These are phyloP conservation scores for human (Homo sapiens) DNA, from an alignment of 2,113 vertebrate genomes.

Conservation along the genomic window DNA sequence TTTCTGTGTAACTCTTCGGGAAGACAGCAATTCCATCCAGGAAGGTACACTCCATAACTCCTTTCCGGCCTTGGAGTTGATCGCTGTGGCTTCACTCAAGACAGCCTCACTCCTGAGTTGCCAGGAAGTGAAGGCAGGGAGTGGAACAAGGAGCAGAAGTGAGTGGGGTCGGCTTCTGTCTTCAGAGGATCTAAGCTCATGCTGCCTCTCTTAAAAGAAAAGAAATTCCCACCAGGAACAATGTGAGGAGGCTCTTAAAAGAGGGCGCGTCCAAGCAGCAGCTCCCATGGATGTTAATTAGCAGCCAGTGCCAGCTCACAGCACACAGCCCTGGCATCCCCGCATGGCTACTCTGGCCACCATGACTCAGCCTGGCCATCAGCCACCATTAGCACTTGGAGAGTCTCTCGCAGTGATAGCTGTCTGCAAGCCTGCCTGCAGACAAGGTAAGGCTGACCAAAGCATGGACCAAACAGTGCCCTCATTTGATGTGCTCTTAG, in stretches of 20 bases:
- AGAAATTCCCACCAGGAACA: not conserved
- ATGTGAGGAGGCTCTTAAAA: not conserved
- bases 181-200: not conserved
- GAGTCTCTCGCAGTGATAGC: not conserved
- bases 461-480: too few relatives aligned
- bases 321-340: not conserved
- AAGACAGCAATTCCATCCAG: not conserved
- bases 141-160: not conserved
- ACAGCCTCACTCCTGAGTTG: not conserved
- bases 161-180: not conserved
- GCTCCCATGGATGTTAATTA: accelerated
- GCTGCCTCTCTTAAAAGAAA: not conserved
- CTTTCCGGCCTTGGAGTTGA: not conserved
- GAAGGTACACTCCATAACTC: not conserved
- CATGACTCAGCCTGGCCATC: not conserved
- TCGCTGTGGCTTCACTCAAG: not conserved
- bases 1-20: not conserved
- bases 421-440: not conserved
- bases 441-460: not conserved
- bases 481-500: not conserved
- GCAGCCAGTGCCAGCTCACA: accelerated
- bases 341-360: not conserved
- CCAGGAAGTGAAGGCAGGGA: not conserved
- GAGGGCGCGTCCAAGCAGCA: not conserved
- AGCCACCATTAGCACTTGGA: not conserved